A percentile compares a stretch with the other conserved stretches of the same genome.
These are phyloP conservation scores for Protodeltote pygarga DNA, from an alignment of 2,888 invertebrate species.

Conservation along the genomic window DNA sequence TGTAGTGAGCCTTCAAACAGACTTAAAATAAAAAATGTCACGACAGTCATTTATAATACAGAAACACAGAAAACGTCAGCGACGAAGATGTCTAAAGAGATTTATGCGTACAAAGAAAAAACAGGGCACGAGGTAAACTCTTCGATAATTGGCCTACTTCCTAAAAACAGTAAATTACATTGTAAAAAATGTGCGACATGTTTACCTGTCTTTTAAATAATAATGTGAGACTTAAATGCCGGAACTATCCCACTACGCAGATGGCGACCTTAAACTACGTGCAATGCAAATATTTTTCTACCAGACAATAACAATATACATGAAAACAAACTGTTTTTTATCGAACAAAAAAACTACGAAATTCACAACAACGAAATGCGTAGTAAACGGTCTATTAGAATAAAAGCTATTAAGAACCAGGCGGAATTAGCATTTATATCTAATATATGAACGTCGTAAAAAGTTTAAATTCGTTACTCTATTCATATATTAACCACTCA, in stretches of 20 bases:
- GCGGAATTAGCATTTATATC: background rate
- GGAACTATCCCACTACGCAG: constrained; percentile 19
- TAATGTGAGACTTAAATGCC: constrained; percentile 3
- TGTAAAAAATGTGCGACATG: background rate
- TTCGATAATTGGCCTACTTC: no score
- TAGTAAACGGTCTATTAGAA: constrained; percentile 12
- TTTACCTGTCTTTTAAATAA: background rate
- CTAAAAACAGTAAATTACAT: no score
- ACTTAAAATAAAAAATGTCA: no score
- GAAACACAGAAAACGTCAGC: no score
- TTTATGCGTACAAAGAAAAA: no score
- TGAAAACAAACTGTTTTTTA: constrained; percentile 27
- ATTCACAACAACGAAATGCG: constrained; percentile 33
- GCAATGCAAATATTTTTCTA: constrained; percentile 18
- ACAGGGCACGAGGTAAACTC: no score
- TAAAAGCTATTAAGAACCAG: background rate
- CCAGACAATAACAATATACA: constrained; percentile 23
- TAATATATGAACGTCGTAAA: no score
- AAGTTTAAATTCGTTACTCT: no score
- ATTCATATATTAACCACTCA: no score
- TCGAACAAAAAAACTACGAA: constrained; percentile 15
- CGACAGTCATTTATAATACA: no score
- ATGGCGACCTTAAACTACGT: constrained; percentile 17
- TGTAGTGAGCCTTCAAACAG: no score
- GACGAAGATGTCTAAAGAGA: no score